phyloP scores from a whole-genome alignment of 2,797 vertebrate species.

The Neoniphon sammara region DNA sequence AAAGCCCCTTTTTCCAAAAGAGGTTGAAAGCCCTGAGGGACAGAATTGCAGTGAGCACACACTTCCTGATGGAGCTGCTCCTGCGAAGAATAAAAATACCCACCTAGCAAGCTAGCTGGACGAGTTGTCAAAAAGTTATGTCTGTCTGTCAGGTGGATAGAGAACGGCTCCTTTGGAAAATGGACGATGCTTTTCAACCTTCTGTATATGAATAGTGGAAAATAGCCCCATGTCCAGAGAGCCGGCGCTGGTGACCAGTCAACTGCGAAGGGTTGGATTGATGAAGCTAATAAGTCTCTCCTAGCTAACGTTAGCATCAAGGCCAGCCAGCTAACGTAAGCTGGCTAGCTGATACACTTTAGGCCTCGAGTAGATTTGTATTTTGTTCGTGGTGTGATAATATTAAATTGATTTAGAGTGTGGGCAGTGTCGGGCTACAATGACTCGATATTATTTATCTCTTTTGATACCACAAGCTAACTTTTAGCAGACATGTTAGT shows the following conservation, averaged over 20 bases:
- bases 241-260: slow-evolving; percentile 69
- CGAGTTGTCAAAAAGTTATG: slow-evolving; percentile 77
- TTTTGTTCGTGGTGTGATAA: slow-evolving; percentile 9
- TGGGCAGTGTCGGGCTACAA: no score
- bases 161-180: slow-evolving; percentile 48
- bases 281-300: slow-evolving; percentile 66
- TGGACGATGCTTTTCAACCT: slow-evolving; percentile 52
- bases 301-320: slow-evolving; percentile 68
- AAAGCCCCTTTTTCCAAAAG: no score
- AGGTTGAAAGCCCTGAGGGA: slow-evolving; percentile 36
- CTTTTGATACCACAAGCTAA: background rate
- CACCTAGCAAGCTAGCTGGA: slow-evolving; percentile 64
- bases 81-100: slow-evolving; percentile 71
- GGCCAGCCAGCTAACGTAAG: slow-evolving; percentile 57
- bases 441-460: background rate
- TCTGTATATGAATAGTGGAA: slow-evolving; percentile 60
- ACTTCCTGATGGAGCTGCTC: slow-evolving; percentile 74
- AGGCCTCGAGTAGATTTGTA: slow-evolving; percentile 51
- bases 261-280: slow-evolving; percentile 72
- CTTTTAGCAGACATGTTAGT: background rate
- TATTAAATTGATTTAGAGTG: background rate
- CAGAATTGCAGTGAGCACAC: slow-evolving; percentile 63
- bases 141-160: slow-evolving; percentile 55
- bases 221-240: slow-evolving; percentile 68
- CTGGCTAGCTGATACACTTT: slow-evolving; percentile 36